Base-by-base conservation (phyloP, 1,140 invertebrate genomes). In the Macrobrachium rosenbergii region DNA sequence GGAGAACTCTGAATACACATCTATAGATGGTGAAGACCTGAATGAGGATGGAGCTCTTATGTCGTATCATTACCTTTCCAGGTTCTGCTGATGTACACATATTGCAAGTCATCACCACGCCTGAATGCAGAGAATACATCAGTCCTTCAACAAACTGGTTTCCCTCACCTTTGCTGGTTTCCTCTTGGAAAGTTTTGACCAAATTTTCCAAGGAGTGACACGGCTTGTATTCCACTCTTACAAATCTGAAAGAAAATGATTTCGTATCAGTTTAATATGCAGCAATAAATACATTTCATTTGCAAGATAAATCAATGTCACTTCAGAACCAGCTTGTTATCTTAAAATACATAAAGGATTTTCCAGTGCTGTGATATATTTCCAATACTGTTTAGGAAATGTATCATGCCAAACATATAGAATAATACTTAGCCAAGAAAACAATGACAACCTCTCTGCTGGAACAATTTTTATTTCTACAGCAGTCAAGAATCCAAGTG, bases 81-180 rank as follows among this genome's bases (percentile, higher is more conserved):
- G 91, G 88, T 77, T 95, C 94, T 67, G 93, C 92, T 6, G 92
- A 91, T 82, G 93, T 92, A 5, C 92, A 92, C 93, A 96, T 94
- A 82, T 94, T 94, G 62, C 94, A 96, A 2, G 93, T 94, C 96
- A 97, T 97, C 19, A 97, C 91, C 2, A 97, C 96, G 43, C 94
- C 95, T 83, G 93, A 91, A 59, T 95, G 92, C 82, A 93, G 92
- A 64, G 92, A 93, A 90, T 93, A 97, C 83, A 95, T 92, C 16
- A 97, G 91, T 7, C 94, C 95, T 91, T 97, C 96, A 2, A 97
- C 95, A 92, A 97, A 97, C 88, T 96, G 93, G 90, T 96, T 95
- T 2, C 93, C 92, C 0, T 92, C 88, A 67, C 92, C 90, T 76
- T 93, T 93, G 28, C 91, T 88, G 5, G 93, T 92, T 89, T 94